Conservation (phyloP, 2,888 invertebrate genomes). For the Gnatocerus cornutus region DNA sequence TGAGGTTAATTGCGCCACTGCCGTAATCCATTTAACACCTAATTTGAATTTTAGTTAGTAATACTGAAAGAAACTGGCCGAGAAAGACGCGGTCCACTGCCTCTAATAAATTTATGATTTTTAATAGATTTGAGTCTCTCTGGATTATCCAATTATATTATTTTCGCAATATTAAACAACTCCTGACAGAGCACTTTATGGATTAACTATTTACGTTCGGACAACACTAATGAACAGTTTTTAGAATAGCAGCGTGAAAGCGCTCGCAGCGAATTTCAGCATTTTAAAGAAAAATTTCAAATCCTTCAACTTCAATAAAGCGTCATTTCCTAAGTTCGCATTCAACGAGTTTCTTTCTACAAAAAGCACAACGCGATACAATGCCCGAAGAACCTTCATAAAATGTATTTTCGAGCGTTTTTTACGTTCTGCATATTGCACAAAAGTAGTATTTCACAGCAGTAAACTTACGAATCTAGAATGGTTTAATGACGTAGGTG, state of each 20-base stretch:
- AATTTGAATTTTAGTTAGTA: conserved; percentile 4
- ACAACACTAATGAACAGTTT: no score
- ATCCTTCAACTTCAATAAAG: not conserved
- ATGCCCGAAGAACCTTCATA: conserved; percentile 1
- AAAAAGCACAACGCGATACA: not conserved
- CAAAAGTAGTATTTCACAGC: not conserved
- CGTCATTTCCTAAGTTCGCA: conserved; percentile 1
- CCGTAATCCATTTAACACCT: conserved; percentile 14
- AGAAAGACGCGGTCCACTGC: no score
- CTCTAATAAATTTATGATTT: no score
- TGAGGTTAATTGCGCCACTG: conserved; percentile 28
- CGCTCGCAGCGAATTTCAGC: not conserved
- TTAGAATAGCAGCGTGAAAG: not conserved
- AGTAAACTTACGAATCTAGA: not conserved
- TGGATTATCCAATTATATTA: no score
- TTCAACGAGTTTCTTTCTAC: not conserved
- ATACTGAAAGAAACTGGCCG: no score
- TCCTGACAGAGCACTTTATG: no score
- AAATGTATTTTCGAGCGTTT: not conserved
- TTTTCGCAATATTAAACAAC: no score
- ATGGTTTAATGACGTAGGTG: no score
- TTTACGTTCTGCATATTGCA: not conserved
- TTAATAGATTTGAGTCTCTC: no score
- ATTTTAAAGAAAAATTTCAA: conserved; percentile 1
- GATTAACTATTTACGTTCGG: no score